Evolutionary conservation across 2,888 invertebrate genomes (phyloP).

Genomic region (Watsonalla cultraria): DNA sequence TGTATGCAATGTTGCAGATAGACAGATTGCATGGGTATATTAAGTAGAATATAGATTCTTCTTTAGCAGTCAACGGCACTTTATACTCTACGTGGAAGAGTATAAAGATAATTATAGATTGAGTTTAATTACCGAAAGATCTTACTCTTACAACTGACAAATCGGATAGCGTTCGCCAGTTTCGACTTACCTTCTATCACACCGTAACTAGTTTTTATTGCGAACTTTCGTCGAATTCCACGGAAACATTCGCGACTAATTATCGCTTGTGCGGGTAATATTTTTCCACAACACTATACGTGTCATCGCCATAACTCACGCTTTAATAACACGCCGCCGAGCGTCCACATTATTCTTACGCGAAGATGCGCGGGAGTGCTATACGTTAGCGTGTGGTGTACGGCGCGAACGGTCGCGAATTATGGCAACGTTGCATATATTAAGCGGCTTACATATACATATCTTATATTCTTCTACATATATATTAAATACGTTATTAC

Average conservation of each 20-base stretch:
- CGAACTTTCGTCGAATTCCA: slow-evolving; percentile 53
- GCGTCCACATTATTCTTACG: slow-evolving; percentile 40
- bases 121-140: no score
- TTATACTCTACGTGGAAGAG: no score
- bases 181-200: slow-evolving; percentile 14
- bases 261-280: slow-evolving; percentile 62
- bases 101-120: no score
- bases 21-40: no score
- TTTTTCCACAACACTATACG: slow-evolving; percentile 52
- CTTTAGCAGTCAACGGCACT: no score
- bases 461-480: no score
- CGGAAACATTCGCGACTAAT: slow-evolving; percentile 69
- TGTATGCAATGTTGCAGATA: no score
- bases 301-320: slow-evolving; percentile 72
- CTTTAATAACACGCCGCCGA: slow-evolving; percentile 62
- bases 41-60: no score
- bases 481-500: no score
- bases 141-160: background rate
- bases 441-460: no score
- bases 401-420: slow-evolving; percentile 17
- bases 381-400: slow-evolving; percentile 28
- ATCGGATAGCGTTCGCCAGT: background rate
- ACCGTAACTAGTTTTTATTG: slow-evolving; percentile 24
- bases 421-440: background rate
- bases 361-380: slow-evolving; percentile 56